Evolutionary conservation across 1,140 invertebrate species (phyloP).

Genomic region (Magallana gigas): DNA sequence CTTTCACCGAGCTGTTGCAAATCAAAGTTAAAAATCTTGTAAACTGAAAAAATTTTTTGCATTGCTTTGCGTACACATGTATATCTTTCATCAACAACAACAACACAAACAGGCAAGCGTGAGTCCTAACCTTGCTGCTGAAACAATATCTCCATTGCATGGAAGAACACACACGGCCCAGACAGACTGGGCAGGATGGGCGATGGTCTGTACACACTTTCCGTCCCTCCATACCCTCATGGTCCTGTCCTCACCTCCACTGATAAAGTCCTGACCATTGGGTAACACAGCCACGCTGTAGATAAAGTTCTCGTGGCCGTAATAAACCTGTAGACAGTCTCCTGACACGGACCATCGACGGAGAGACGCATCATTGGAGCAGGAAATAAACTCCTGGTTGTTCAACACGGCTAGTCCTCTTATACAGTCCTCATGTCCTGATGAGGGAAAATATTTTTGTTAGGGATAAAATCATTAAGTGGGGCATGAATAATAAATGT

Average conservation of each 20-base stretch:
- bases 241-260: slow-evolving; percentile 89
- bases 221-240: slow-evolving; percentile 89
- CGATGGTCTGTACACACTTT: slow-evolving; percentile 86
- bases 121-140: slow-evolving; percentile 85
- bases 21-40: too few species aligned
- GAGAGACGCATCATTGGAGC: slow-evolving; percentile 93
- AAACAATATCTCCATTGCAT: slow-evolving; percentile 92
- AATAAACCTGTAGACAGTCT: slow-evolving; percentile 88
- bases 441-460: slow-evolving; percentile 56
- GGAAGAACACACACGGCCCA: slow-evolving; percentile 90
- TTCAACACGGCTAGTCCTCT: slow-evolving; percentile 86
- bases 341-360: slow-evolving; percentile 89
- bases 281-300: slow-evolving; percentile 85
- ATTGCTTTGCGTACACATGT: too few species aligned
- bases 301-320: slow-evolving; percentile 87
- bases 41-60: too few species aligned
- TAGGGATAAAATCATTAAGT: too few species aligned
- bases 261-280: slow-evolving; percentile 80
- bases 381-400: slow-evolving; percentile 88
- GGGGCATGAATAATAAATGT: too few species aligned
- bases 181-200: slow-evolving; percentile 90
- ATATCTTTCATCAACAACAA: too few species aligned
- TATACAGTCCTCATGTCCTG: slow-evolving; percentile 95
- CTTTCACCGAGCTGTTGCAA: too few species aligned
- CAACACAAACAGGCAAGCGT: neutral